Base-by-base conservation (phyloP, 2,888 invertebrate genomes). In the Homarus gammarus region DNA sequence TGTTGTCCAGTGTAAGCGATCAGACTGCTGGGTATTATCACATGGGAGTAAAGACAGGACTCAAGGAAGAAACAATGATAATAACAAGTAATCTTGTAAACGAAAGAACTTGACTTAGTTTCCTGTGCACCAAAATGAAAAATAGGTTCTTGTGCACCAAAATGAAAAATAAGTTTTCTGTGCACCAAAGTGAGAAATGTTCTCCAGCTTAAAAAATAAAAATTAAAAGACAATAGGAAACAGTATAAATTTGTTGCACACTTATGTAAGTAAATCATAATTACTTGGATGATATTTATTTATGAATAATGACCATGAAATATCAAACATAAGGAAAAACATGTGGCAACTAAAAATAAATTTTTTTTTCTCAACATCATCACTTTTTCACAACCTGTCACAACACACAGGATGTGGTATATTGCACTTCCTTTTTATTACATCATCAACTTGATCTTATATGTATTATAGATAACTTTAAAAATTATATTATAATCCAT, bases 401-500 rank as follows among this genome's bases (percentile, higher is more conserved):
- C 79, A 79, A 79, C 56, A 36, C 61, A 64, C 81, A 81, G 81
- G 81, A 61, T 61, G 38, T 81, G 79, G 79, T 33, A 36, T 56
- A 56, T 5, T 56, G 56, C 5, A 3, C 56, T 56, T 56, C 56
- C 56, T 56, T 22, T 56, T n/a, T n/a, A n/a, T n/a, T 56, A 22
- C 56, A 56, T 56, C 44, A 44, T 12, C 0, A 56, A 56, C 15
- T 56, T 56, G 22, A 5, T 22, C 22, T 56, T 5, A 56, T 12
- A 56, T 56, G 56, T 18, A 3, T 49, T 8, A 49, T 49, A 49
- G 6, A 49, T 49, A 49, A 10, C 6, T 49, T 10, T 49, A 49
- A 8, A 44, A 5, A 49, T 6, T 49, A 49, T 49, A 49, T 49
- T 49, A 49, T 12, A 49, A 0, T 49, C 12, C 44, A 49, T 1